Evolutionary conservation across 2,888 invertebrate species (phyloP).

Genomic region (Volucella inflata): DNA sequence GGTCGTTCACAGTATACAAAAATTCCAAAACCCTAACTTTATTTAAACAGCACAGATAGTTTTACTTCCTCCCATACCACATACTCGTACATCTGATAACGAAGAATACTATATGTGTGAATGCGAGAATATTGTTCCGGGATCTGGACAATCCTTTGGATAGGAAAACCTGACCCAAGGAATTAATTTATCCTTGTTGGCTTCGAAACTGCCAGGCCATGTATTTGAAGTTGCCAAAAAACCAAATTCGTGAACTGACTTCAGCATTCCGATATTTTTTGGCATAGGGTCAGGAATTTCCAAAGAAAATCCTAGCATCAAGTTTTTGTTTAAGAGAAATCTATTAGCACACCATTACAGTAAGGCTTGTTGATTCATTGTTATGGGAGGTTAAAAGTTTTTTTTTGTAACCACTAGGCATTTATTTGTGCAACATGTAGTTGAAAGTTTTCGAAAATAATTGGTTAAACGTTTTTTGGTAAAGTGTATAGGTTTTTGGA

Average conservation of each 20-base stretch:
- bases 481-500: neutral
- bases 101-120: conserved; percentile 4
- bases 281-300: conserved; percentile 53
- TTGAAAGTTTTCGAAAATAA: conserved; percentile 6
- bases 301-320: conserved; percentile 45
- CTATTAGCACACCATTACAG: conserved; percentile 71
- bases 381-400: conserved; percentile 62
- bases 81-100: conserved; percentile 9
- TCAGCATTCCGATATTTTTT: conserved; percentile 29
- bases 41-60: neutral
- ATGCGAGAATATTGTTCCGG: conserved; percentile 23
- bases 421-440: conserved; percentile 24
- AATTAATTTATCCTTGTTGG: conserved; percentile 31
- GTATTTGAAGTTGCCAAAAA: conserved; percentile 27
- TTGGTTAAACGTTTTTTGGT: neutral
- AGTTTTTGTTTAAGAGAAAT: conserved; percentile 60
- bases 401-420: conserved; percentile 34
- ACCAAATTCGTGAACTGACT: conserved; percentile 20
- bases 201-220: neutral
- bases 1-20: neutral
- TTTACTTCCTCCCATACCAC: neutral
- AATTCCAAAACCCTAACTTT: conserved; percentile 16
- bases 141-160: neutral
- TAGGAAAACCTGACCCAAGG: conserved; percentile 23
- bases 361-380: conserved; percentile 68